Conservation (phyloP, 2,888 invertebrate genomes). For the Muschampia plurimacula region DNA sequence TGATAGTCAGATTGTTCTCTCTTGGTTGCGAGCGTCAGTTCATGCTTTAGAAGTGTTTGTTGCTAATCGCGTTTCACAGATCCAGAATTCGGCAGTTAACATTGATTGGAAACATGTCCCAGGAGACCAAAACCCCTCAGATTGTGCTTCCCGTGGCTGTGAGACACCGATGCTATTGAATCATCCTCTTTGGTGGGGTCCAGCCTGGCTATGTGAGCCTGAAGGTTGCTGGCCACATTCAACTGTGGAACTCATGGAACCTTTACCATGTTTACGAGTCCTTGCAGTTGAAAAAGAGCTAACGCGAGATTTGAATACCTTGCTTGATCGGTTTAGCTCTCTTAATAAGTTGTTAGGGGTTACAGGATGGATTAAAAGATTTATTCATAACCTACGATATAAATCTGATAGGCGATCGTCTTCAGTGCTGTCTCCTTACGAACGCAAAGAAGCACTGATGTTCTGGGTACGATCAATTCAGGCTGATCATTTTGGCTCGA, state of each 20-base stretch:
- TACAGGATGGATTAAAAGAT: constrained; percentile 9
- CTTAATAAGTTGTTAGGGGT: constrained; percentile 4
- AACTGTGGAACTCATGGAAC: neutral
- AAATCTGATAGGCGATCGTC: constrained; percentile 4
- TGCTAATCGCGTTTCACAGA: neutral
- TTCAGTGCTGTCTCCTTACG: neutral
- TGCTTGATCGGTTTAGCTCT: neutral
- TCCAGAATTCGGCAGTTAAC: neutral
- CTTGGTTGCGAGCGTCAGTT: constrained; percentile 11
- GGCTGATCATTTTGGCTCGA: neutral
- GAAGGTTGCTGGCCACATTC: constrained; percentile 3
- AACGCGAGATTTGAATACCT: neutral
- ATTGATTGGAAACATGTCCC: neutral
- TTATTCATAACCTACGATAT: neutral
- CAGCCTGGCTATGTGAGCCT: constrained; percentile 11
- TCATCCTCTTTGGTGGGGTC: constrained; percentile 9
- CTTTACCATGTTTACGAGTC: neutral
- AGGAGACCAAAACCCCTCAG: neutral
- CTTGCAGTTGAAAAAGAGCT: neutral
- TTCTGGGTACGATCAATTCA: constrained; percentile 3
- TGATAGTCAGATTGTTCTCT: constrained; percentile 10
- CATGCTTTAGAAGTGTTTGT: constrained; percentile 5
- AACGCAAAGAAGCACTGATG: neutral
- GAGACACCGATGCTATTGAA: neutral
- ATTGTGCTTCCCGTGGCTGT: constrained; percentile 1